Evolutionary conservation across 2,888 invertebrate species (phyloP), one percentile per base, ranked within the genome.

Genomic region (Megamerina dolium): DNA sequence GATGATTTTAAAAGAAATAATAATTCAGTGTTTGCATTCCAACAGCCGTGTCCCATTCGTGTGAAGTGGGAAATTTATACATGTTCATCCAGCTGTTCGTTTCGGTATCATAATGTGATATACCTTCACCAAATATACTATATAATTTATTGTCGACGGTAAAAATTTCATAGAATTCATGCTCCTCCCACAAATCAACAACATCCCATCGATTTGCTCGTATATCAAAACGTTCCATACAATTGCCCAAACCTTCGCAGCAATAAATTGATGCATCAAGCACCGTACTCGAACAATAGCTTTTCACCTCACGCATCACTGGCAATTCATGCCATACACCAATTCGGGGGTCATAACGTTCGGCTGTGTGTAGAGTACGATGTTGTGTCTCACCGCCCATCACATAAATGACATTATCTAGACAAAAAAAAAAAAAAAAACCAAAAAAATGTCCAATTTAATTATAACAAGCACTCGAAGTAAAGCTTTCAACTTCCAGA

Each of bases 381-480:
- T 55, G 49, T 39, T 60, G 58, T 4, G 58, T 59, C 42, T 61
- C 63, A 3, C 63, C 63, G 5, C 61, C 63, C 63, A 63, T 63
- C 1, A 61, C 60, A 43, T 60, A 63, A 13, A 61, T 45, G 17
- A 52, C 46, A 18, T 52, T 50, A 18, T 59, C 60, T 60, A 27
- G 18, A 38, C 20, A 27, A 16, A 36, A 14, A 16, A n/a, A 20
- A 33, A 32, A 16, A 9, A 3, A 10, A 12, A 6, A 35, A n/a
- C n/a, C n/a, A n/a, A n/a, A n/a, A n/a, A n/a, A n/a, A n/a, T n/a
- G n/a, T n/a, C n/a, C n/a, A n/a, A n/a, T n/a, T n/a, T n/a, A n/a
- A n/a, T n/a, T 3, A 14, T 13, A 23, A 12, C 21, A 18, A 38
- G 3, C 8, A n/a, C 13, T 29, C 3, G 23, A 30, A 19, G 18